Base-by-base conservation (phyloP, 2,797 vertebrate genomes). In the Ceryle rudis region DNA sequence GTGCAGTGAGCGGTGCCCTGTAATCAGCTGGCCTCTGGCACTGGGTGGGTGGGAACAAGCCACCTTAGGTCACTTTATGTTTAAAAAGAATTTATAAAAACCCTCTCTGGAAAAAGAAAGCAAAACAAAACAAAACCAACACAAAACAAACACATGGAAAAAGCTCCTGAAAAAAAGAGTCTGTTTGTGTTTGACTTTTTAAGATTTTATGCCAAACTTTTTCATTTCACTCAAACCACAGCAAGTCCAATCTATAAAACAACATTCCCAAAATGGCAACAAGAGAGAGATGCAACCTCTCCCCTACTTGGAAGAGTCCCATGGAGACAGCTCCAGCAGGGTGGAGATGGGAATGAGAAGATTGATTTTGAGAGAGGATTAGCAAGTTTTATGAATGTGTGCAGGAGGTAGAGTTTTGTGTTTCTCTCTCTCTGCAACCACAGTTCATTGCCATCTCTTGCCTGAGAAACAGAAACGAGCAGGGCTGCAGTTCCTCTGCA, bases 291-390 rank as follows among this genome's bases (percentile, higher is more conserved):
- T 73, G 85, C 93, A 94, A 97, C 97, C 98, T 98, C 94, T 97
- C 79, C 94, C 97, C 97, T 95, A 97, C 82, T 98, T 98, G 97
- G 97, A 96, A 54, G 41, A 33, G 74, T 89, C 94, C 95, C 96
- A 95, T 3, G 5, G 91, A 95, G 92, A 81, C 47, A 23, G 89
- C 69, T 96, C 86, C 95, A 91, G 72, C 81, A 86, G 94, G 92
- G 94, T 95, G 90, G 94, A 94, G 96, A 89, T 90, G 93, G 75
- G 86, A 94, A 67, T 0, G 6, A 87, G 90, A 44, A 61, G 82
- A 73, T 58, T 67, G 70, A 85, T 93, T 90, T 71, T 75, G 74
- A 87, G 92, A 90, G 81, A 91, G 65, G 86, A 83, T 87, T 92
- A 70, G 90, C 74, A 92, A 9, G 14, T 85, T 93, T 75, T 39